Evolutionary conservation across 2,113 vertebrate genomes (phyloP).

Genomic region (Callipepla squamata): DNA sequence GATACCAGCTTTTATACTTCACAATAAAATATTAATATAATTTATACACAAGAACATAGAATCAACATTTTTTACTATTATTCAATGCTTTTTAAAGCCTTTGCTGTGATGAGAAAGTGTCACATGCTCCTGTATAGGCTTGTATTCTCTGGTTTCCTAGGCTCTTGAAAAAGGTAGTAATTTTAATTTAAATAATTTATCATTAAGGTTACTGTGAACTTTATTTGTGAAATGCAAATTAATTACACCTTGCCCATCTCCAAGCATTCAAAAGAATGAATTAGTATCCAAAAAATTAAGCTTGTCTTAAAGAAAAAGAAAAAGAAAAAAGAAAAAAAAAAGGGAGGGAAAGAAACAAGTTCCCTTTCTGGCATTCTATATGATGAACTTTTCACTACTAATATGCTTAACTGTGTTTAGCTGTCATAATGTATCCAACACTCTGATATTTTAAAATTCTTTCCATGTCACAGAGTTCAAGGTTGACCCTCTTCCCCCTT

Average conservation of each 20-base stretch:
- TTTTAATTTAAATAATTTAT: constrained; percentile 45
- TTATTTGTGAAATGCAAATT: not conserved
- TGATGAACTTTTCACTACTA: constrained; percentile 15
- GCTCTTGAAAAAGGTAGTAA: not conserved
- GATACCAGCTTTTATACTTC: not conserved
- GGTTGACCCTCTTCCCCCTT: not conserved
- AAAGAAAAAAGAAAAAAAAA: too few relatives aligned
- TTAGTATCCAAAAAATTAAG: not conserved
- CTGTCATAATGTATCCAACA: not conserved
- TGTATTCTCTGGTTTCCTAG: not conserved
- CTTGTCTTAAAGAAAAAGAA: not conserved
- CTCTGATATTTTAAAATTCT: constrained; percentile 1
- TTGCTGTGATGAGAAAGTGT: not conserved
- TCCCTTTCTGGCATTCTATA: not conserved
- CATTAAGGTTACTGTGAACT: not conserved
- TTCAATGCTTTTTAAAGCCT: not conserved
- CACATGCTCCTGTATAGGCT: not conserved
- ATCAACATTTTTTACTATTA: not conserved
- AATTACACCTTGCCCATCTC: not conserved
- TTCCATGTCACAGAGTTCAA: not conserved
- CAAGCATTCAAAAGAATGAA: not conserved
- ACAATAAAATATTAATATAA: not conserved
- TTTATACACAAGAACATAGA: not conserved
- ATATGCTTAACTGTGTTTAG: not conserved
- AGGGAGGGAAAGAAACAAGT: not conserved